Conservation (phyloP, 2,113 vertebrate genomes). For the Rhabdornis inornatus region DNA sequence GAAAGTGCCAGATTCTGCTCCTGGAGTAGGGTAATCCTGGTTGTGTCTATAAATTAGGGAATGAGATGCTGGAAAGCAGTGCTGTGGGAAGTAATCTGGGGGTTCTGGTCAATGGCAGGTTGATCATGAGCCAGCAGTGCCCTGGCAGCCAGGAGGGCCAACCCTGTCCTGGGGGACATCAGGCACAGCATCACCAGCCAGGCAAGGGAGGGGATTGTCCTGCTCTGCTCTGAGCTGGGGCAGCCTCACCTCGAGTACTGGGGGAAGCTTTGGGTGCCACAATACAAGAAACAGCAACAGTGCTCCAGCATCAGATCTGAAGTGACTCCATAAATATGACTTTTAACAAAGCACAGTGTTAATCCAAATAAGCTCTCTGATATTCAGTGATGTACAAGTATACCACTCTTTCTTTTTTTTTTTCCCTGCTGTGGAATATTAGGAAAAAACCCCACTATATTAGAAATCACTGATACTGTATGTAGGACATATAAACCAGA, state of each 20-base stretch:
- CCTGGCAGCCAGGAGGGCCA: not conserved
- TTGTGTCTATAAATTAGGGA: not conserved
- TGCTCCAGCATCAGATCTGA: not conserved
- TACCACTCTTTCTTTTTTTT: not conserved
- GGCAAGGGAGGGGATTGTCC: not conserved
- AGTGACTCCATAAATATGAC: not conserved
- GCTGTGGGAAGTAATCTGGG: not conserved
- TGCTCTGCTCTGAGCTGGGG: not conserved
- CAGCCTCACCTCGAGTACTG: accelerated
- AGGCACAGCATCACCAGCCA: accelerated
- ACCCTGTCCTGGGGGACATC: accelerated
- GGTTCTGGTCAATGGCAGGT: accelerated
- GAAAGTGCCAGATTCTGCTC: not conserved
- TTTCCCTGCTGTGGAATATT: not conserved
- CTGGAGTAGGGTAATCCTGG: not conserved
- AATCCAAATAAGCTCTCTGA: not conserved
- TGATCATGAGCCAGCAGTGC: not conserved
- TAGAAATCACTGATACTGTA: not conserved
- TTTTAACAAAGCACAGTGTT: not conserved
- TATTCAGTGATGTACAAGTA: not conserved
- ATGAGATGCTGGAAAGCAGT: no score
- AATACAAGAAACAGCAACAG: not conserved
- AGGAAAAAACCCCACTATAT: not conserved
- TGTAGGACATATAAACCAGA: not conserved
- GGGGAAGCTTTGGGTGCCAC: accelerated